phyloP scores from a whole-genome alignment of 2,797 vertebrate species.

The Cetoscarus ocellatus region DNA sequence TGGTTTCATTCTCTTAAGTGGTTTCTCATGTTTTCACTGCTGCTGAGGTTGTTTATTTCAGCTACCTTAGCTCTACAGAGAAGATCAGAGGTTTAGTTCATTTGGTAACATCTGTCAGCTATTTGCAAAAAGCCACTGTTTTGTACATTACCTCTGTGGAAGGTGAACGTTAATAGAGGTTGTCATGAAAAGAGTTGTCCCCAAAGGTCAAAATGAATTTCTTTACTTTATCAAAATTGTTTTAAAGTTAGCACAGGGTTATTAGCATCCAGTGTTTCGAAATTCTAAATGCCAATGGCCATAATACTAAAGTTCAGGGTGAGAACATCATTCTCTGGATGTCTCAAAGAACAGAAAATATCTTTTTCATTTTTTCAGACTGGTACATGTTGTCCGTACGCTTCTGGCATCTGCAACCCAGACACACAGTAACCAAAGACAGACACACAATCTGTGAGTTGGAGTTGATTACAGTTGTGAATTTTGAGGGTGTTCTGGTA shows the following conservation, averaged over 20 bases:
- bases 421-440: conserved; percentile 30
- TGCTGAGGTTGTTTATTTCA: conserved; percentile 27
- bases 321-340: not conserved
- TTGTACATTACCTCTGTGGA: conserved; percentile 14
- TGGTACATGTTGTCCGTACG: conserved; percentile 5
- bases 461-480: conserved; percentile 2
- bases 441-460: conserved; percentile 15
- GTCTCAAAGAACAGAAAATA: conserved; percentile 3
- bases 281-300: not conserved
- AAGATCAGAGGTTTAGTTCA: conserved; percentile 38
- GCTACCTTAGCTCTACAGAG: conserved; percentile 18
- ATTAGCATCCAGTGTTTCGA: not conserved
- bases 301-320: not conserved
- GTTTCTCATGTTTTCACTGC: conserved; percentile 27
- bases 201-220: not conserved
- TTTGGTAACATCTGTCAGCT: conserved; percentile 57
- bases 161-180: conserved; percentile 18
- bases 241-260: not conserved
- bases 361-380: not conserved
- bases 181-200: conserved; percentile 7
- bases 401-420: conserved; percentile 36
- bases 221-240: not conserved
- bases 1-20: conserved; percentile 18
- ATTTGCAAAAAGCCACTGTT: conserved; percentile 47
- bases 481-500: not conserved